Conservation (phyloP, 2,113 vertebrate genomes). For the Scopus umbretta region DNA sequence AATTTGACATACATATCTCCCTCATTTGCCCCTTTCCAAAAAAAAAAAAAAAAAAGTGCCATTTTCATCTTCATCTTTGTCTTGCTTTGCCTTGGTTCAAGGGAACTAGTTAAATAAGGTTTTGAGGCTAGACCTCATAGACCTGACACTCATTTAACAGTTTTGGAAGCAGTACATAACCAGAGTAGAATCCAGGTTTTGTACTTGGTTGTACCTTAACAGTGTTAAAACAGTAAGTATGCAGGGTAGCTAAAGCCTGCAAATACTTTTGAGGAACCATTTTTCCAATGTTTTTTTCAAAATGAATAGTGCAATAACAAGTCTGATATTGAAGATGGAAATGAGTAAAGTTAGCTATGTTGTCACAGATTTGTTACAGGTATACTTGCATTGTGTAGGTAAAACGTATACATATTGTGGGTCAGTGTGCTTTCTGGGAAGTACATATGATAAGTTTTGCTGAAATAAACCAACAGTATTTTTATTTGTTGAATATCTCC, state of each 20-base stretch:
- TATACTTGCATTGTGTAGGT: background rate
- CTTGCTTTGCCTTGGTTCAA: background rate
- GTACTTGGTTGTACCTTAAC: background rate
- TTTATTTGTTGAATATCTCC: background rate
- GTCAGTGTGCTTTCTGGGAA: background rate
- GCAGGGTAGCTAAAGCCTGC: background rate
- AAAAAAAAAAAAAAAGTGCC: no score
- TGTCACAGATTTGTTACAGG: background rate
- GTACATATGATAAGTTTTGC: accelerated
- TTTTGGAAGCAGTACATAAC: background rate
- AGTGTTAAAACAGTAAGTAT: background rate
- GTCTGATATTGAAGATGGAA: background rate
- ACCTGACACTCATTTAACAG: no score
- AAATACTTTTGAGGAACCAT: background rate
- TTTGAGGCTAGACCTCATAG: background rate
- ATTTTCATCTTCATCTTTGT: background rate
- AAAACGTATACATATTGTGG: accelerated
- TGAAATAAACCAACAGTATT: background rate
- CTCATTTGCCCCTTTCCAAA: background rate
- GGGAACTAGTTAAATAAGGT: background rate
- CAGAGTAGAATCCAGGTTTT: background rate
- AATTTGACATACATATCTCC: background rate
- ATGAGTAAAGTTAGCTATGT: background rate
- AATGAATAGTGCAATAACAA: background rate
- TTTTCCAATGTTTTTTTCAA: background rate